Evolutionary conservation across 1,140 invertebrate genomes (phyloP).

Genomic region (Procambarus virginalis): DNA sequence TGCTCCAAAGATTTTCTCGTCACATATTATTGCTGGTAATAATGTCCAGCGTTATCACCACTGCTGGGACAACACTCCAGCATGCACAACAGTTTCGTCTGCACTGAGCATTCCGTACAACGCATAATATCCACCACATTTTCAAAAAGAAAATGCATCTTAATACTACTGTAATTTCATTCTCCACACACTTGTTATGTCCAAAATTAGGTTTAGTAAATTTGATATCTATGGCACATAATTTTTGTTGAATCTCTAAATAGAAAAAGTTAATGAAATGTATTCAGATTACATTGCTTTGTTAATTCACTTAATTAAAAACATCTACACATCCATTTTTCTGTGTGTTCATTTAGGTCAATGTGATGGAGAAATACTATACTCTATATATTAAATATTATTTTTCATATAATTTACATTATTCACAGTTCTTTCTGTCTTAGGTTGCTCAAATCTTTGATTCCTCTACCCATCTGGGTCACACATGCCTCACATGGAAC

Average conservation of each 20-base stretch:
- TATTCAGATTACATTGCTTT: not conserved
- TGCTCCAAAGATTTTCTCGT: too few species aligned
- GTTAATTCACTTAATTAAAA: not conserved
- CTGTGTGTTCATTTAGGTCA: not conserved
- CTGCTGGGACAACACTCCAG: not conserved
- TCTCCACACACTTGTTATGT: not conserved
- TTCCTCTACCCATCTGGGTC: not conserved
- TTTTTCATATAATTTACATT: too few species aligned
- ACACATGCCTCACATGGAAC: constrained; percentile 21
- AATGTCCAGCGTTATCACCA: not conserved
- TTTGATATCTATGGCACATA: not conserved
- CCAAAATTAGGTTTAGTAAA: not conserved
- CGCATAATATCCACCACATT: not conserved
- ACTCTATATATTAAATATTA: too few species aligned
- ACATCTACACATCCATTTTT: not conserved
- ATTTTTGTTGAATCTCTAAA: not conserved
- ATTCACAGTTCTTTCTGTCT: not conserved
- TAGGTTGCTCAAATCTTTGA: not conserved
- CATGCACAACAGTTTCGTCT: too few species aligned
- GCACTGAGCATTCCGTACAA: too few species aligned
- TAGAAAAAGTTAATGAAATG: not conserved
- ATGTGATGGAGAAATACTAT: not conserved
- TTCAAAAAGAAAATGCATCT: not conserved
- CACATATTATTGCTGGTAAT: not conserved
- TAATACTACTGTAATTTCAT: not conserved